A percentile compares a stretch with the other conserved stretches of the same genome.
phyloP scores from a whole-genome alignment of 2,888 invertebrate species.

The Drosophila lacicola region DNA sequence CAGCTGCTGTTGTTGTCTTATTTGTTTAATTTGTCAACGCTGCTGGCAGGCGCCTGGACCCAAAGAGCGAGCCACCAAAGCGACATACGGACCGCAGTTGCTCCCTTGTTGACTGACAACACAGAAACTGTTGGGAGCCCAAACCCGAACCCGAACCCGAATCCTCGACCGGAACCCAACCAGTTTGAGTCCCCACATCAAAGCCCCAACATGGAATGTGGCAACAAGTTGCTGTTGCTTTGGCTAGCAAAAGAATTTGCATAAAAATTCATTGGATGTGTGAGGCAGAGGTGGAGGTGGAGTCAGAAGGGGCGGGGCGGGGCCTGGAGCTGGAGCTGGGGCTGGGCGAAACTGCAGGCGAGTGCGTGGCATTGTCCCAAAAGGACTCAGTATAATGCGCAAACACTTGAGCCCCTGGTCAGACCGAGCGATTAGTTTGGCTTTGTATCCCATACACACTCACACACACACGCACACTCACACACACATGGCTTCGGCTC shows the following conservation, averaged over 20 bases:
- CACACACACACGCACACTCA: not conserved
- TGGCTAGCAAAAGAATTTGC: constrained; percentile 59
- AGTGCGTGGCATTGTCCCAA: constrained; percentile 30
- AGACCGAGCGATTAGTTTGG: constrained; percentile 45
- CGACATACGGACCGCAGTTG: constrained; percentile 23
- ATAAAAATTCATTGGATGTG: constrained; percentile 64
- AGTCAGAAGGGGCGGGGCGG: not conserved
- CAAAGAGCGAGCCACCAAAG: constrained; percentile 1
- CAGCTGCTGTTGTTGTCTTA: constrained; percentile 62
- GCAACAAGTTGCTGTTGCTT: constrained; percentile 53
- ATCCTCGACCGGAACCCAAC: not conserved
- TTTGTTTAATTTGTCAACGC: constrained; percentile 75
- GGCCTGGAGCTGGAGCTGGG: too few relatives aligned
- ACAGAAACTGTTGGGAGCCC: not conserved
- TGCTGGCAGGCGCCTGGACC: constrained; percentile 20
- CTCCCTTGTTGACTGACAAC: constrained; percentile 41
- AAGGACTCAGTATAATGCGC: constrained; percentile 43
- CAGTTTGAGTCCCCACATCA: constrained; percentile 1
- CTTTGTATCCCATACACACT: constrained; percentile 18
- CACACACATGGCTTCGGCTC: not conserved
- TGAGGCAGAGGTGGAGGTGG: not conserved
- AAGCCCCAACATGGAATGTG: constrained; percentile 25
- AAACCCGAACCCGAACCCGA: constrained; percentile 4
- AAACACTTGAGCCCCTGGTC: constrained; percentile 36
- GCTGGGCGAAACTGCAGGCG: constrained; percentile 15